A percentile compares a stretch with the other conserved stretches of the same genome.
Evolutionary conservation across 1,140 invertebrate species (phyloP).

Genomic region (Saccostrea glomerata): DNA sequence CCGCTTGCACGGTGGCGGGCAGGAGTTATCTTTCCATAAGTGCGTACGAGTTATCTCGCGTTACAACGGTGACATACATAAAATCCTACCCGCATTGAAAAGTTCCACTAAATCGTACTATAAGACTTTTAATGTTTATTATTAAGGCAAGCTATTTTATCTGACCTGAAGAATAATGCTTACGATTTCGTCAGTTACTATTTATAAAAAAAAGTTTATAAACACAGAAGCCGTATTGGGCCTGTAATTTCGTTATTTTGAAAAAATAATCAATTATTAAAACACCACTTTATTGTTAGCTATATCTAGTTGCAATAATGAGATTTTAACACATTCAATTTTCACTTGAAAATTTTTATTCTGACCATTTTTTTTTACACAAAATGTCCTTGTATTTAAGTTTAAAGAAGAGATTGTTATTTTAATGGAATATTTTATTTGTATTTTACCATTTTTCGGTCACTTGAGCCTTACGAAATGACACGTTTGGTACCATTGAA

Average conservation of each 20-base stretch:
- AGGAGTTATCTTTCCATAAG: too few relatives aligned
- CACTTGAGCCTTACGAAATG: neutral
- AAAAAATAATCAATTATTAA: conserved; percentile 6
- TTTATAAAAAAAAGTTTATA: neutral
- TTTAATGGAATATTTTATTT: neutral
- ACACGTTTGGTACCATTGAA: neutral
- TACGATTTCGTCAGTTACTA: neutral
- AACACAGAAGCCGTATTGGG: neutral
- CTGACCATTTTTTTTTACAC: neutral
- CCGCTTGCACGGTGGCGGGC: too few relatives aligned
- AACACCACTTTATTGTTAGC: neutral
- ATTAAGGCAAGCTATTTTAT: too few relatives aligned
- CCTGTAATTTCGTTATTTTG: neutral
- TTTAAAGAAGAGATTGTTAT: neutral
- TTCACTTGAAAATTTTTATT: neutral
- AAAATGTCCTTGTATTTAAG: neutral
- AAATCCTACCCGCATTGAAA: too few relatives aligned
- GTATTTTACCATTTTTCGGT: neutral
- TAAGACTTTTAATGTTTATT: too few relatives aligned
- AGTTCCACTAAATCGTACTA: too few relatives aligned
- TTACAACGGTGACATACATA: too few relatives aligned
- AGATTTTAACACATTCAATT: neutral
- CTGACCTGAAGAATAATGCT: too few relatives aligned
- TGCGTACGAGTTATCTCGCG: too few relatives aligned
- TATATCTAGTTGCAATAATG: neutral